Conservation (phyloP, 2,888 invertebrate genomes). For the Heteropelma amictum region DNA sequence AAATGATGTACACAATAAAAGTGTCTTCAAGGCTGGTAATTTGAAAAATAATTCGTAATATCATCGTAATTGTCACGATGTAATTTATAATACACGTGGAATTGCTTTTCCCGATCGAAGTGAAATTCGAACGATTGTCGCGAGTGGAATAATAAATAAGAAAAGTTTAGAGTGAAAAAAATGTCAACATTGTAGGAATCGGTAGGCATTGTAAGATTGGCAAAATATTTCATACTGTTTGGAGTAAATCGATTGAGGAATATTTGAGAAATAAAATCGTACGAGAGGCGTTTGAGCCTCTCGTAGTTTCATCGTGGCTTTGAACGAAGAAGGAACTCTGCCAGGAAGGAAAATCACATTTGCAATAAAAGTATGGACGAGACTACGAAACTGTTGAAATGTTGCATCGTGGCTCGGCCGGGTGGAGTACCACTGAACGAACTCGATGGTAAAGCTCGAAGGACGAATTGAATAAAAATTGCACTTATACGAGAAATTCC, state of each 20-base stretch:
- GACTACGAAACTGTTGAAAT: constrained; percentile 28
- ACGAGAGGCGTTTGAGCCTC: no score
- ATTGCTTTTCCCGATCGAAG: no score
- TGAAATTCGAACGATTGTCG: background rate
- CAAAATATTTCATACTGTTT: background rate
- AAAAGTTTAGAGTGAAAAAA: background rate
- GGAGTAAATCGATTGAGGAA: background rate
- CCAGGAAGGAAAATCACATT: background rate
- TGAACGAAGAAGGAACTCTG: background rate
- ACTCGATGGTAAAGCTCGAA: constrained; percentile 53
- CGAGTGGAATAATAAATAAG: no score
- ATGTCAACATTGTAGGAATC: background rate
- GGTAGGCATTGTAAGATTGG: no score
- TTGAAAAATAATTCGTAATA: no score
- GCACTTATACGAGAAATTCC: background rate
- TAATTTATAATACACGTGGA: no score
- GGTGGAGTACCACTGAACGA: constrained; percentile 54
- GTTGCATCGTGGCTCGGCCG: constrained; percentile 52
- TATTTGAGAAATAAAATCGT: background rate
- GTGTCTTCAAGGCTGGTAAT: no score
- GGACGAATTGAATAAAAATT: background rate
- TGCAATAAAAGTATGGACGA: constrained; percentile 34
- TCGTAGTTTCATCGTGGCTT: constrained; percentile 5
- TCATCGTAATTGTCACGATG: no score
- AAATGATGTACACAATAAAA: no score